Conservation (phyloP, 2,113 vertebrate species). For the Penelope pileata region DNA sequence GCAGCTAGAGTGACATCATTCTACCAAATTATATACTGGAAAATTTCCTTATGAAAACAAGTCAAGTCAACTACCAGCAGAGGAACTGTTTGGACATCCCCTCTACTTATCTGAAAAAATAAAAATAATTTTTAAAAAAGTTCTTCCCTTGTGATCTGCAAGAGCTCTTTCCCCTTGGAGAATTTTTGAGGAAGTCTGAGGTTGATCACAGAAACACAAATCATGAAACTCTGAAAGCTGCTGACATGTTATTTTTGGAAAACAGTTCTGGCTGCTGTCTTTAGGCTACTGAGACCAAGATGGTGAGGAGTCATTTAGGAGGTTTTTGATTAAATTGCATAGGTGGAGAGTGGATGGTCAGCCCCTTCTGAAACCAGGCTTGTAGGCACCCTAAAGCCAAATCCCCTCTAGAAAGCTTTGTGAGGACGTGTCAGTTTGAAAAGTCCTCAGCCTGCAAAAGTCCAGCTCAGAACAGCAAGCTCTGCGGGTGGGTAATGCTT, state of each 20-base stretch:
- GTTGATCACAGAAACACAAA: neutral
- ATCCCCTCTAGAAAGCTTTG: neutral
- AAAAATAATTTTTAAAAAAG: neutral
- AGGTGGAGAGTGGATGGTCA: neutral
- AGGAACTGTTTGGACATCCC: neutral
- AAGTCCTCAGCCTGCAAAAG: neutral
- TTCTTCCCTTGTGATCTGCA: neutral
- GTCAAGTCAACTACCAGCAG: neutral
- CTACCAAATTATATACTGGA: neutral
- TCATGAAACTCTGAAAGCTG: slow-evolving; percentile 49
- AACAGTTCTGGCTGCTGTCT: neutral
- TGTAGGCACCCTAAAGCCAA: neutral
- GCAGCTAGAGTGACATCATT: neutral
- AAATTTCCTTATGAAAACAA: neutral
- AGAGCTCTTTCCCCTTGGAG: slow-evolving; percentile 5
- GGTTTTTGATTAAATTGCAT: neutral
- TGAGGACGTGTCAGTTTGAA: neutral
- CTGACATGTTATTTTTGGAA: slow-evolving; percentile 49
- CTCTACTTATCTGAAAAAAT: neutral
- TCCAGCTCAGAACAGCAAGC: neutral
- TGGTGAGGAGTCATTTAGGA: neutral
- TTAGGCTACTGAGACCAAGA: neutral
- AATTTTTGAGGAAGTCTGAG: slow-evolving; percentile 60
- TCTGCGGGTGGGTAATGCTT: neutral
- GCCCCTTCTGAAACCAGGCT: neutral